A percentile compares a stretch with the other conserved stretches of the same genome.
Conservation (phyloP, 1,140 invertebrate genomes). For the Adelges cooleyi region DNA sequence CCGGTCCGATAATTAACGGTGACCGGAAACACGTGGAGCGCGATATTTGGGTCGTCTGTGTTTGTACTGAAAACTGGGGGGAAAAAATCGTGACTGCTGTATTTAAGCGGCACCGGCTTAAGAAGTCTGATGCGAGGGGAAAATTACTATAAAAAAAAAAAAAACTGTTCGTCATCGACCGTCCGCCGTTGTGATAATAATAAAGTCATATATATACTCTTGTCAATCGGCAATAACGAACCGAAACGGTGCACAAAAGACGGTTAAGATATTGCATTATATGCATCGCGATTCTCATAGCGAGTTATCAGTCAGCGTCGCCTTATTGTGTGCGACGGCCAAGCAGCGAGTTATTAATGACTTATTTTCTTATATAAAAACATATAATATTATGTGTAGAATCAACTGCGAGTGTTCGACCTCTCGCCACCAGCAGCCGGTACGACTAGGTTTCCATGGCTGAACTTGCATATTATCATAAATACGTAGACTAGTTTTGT, state of each 20-base stretch:
- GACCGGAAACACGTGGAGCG: background rate
- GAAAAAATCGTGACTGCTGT: slow-evolving; percentile 9
- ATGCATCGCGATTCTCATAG: background rate
- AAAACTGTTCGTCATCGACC: slow-evolving; percentile 1
- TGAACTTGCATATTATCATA: no score
- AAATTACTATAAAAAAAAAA: background rate
- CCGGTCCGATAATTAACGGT: no score
- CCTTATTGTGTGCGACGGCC: background rate
- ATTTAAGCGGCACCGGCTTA: background rate
- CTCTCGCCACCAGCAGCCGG: no score
- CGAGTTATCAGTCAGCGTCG: background rate
- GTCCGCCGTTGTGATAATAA: background rate
- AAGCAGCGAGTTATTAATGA: slow-evolving; percentile 10
- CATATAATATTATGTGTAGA: no score
- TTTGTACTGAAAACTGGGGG: background rate
- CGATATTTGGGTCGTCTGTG: no score
- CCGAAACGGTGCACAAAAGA: background rate
- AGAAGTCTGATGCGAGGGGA: background rate
- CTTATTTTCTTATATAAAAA: background rate
- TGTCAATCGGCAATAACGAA: slow-evolving; percentile 5
- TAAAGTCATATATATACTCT: background rate
- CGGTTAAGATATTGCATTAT: background rate
- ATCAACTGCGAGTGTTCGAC: no score
- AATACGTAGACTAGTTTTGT: no score
- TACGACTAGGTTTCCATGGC: no score